phyloP scores from a whole-genome alignment of 2,113 vertebrate genomes.

The Lepisosteus oculatus region DNA sequence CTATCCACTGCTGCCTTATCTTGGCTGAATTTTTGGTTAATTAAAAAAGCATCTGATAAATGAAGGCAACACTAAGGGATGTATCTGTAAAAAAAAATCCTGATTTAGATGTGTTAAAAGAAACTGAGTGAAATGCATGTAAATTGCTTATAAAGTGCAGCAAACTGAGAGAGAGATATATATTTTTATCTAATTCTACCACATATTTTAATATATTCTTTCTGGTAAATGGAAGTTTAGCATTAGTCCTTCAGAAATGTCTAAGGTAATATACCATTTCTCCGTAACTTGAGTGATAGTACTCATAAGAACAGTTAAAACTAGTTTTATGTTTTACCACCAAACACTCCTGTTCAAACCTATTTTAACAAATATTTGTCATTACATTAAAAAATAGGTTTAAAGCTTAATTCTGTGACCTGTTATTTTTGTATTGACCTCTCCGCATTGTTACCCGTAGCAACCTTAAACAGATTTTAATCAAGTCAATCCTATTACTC shows the following conservation, averaged over 20 bases:
- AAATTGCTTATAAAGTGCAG: background rate
- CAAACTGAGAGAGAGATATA: background rate
- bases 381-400: slow-evolving; percentile 57
- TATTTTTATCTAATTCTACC: background rate
- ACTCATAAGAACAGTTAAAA: slow-evolving; percentile 6
- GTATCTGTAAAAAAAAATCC: slow-evolving; percentile 11
- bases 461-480: slow-evolving; percentile 85
- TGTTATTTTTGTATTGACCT: slow-evolving; percentile 80
- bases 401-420: slow-evolving; percentile 77
- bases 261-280: slow-evolving; percentile 3
- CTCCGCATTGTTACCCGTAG: slow-evolving; percentile 82
- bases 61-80: background rate
- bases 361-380: slow-evolving; percentile 13
- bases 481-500: slow-evolving; percentile 84
- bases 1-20: too few species aligned
- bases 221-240: slow-evolving; percentile 6
- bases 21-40: background rate
- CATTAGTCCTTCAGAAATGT: background rate
- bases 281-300: background rate
- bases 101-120: background rate
- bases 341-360: background rate
- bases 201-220: background rate
- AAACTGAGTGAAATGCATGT: slow-evolving; percentile 6
- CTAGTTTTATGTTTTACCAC: background rate
- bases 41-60: slow-evolving; percentile 12